Evolutionary conservation across 2,888 invertebrate species (phyloP), one percentile per base, ranked within the genome.

Genomic region (Melinopterus prodromus): DNA sequence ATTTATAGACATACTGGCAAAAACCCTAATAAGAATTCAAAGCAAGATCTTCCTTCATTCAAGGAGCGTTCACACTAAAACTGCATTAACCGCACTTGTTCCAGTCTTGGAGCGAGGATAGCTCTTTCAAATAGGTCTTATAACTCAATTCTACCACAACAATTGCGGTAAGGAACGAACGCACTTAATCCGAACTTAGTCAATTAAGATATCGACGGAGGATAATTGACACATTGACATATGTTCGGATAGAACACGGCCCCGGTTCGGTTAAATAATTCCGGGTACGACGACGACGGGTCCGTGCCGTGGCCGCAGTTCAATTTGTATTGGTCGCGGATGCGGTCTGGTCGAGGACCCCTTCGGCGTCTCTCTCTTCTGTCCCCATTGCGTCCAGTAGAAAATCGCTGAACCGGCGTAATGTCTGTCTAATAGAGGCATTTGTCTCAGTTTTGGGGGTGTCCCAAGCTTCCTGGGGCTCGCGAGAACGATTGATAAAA

Each of bases 391-490:
- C 53, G 53, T 53, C 53, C 53, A 53, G 53, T 53, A 53, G 53
- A 12, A 53, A 53, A 53, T 53, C 53, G 53, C 53, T 53, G 53
- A 53, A 53, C 53, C 53, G 53, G 53, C 53, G 53, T 53, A 53
- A 53, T 53, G 53, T 53, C 53, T 53, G 3, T 12, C 53, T 53
- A 53, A 53, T 53, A 53, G 53, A 53, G 53, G 53, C 53, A 53
- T 53, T 53, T 53, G 53, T 53, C 53, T 53, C 53, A 53, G 53
- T 53, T 53, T 53, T 53, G 53, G 53, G 53, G 53, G 53, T 53
- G 53, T 53, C 53, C 53, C 53, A 53, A 53, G 53, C 53, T 53
- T 53, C 53, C 53, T 53, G 53, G 53, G 53, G 53, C 9, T 53
- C 53, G 53, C 1, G 12, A 12, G 5, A 12, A 7, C 53, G 12